These are phyloP conservation scores for Leptarthrus brevirostris DNA, from an alignment of 2,888 invertebrate species.

Conservation along the genomic window DNA sequence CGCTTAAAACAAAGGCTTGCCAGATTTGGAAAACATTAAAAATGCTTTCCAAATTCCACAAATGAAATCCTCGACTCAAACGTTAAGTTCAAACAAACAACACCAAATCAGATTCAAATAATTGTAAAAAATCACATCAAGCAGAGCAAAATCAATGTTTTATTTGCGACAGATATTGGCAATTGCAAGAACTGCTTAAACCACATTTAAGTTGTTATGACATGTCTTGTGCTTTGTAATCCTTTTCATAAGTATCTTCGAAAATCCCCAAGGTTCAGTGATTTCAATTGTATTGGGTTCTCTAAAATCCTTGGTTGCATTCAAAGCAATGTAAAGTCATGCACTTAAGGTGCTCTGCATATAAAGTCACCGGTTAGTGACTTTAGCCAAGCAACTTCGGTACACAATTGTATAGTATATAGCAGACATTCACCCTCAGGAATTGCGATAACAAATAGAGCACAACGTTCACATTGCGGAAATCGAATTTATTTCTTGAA, in stretches of 20 bases:
- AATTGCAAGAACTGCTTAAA: neutral
- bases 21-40: no score
- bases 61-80: no score
- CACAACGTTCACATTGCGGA: conserved; percentile 48
- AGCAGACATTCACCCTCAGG: conserved; percentile 1
- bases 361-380: neutral
- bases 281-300: neutral
- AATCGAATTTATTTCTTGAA: conserved; percentile 49
- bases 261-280: neutral
- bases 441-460: conserved; percentile 45
- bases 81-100: no score
- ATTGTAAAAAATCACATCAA: no score
- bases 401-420: neutral
- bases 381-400: neutral
- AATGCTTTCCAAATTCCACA: no score
- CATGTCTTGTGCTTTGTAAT: neutral
- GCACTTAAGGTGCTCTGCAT: neutral
- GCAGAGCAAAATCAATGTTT: no score
- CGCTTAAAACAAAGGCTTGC: no score
- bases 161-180: no score
- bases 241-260: neutral
- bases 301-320: neutral
- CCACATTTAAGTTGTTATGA: conserved; percentile 2
- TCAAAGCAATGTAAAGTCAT: no score
- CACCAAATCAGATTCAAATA: no score